These are phyloP conservation scores for Dasypogon diadema DNA, from an alignment of 2,888 invertebrate species.

Conservation along the genomic window DNA sequence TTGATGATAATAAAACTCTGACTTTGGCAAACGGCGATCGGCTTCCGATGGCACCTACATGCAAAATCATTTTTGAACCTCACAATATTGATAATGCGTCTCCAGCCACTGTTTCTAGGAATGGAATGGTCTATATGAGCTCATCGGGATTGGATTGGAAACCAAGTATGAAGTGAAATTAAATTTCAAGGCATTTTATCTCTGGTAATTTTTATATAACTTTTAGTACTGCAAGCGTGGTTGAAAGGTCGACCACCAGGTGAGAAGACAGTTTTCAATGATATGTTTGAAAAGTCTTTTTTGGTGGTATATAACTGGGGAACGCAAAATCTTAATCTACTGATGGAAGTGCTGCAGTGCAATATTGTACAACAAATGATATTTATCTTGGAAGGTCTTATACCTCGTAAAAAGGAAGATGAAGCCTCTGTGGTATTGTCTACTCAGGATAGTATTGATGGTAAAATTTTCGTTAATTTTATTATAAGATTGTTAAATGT, in stretches of 20 bases:
- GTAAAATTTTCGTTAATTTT: constrained; percentile 62
- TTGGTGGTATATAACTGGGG: constrained; percentile 82
- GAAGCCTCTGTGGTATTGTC: constrained; percentile 70
- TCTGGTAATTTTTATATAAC: constrained; percentile 7
- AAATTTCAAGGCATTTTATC: no score
- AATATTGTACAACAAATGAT: constrained; percentile 90
- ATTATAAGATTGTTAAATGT: no score
- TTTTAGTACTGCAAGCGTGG: constrained; percentile 84
- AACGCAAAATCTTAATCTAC: constrained; percentile 83
- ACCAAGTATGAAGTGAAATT: constrained; percentile 74
- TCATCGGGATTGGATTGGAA: constrained; percentile 94
- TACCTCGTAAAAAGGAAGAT: constrained; percentile 79
- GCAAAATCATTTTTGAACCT: constrained; percentile 97
- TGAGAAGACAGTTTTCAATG: constrained; percentile 76
- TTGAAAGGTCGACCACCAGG: constrained; percentile 75
- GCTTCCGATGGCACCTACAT: constrained; percentile 91
- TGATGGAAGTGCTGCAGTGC: constrained; percentile 90
- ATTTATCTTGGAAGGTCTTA: constrained; percentile 85
- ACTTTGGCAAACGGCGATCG: constrained; percentile 96
- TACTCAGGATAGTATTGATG: constrained; percentile 70
- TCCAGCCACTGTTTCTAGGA: constrained; percentile 95
- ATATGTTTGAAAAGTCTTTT: constrained; percentile 83
- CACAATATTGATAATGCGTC: constrained; percentile 98
- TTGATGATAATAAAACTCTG: constrained; percentile 96
- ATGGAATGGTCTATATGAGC: constrained; percentile 97